These are phyloP conservation scores for Hippocampus mohnikei DNA, from an alignment of 2,113 vertebrate species.

Conservation along the genomic window DNA sequence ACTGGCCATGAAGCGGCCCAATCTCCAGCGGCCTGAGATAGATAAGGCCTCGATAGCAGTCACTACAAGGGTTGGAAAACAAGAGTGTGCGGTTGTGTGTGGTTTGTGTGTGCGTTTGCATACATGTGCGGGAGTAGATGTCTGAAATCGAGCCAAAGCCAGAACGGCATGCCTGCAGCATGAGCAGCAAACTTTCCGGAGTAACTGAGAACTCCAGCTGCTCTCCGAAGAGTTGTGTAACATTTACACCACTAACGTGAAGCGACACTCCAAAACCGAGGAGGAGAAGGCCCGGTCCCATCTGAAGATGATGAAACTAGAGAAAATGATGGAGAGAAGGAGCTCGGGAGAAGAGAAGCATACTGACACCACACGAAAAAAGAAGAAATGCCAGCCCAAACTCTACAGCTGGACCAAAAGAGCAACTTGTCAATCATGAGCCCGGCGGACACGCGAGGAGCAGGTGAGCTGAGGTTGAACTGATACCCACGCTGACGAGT, in stretches of 20 bases:
- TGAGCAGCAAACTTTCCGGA: conserved; percentile 59
- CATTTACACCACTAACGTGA: conserved; percentile 27
- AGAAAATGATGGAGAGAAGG: conserved; percentile 3
- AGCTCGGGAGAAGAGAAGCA: background rate
- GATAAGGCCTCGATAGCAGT: conserved; percentile 53
- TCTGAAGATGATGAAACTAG: conserved; percentile 31
- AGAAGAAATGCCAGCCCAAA: conserved; percentile 23
- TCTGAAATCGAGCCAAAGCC: conserved; percentile 55
- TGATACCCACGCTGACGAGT: conserved; percentile 57
- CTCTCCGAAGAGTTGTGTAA: conserved; percentile 28
- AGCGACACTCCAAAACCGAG: conserved; percentile 21
- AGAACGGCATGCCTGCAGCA: conserved; percentile 47
- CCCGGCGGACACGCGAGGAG: conserved; percentile 41
- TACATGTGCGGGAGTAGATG: conserved; percentile 43
- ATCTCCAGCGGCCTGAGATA: conserved; percentile 62
- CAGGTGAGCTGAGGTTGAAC: conserved; percentile 58
- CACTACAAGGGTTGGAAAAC: conserved; percentile 26
- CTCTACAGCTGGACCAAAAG: conserved; percentile 34
- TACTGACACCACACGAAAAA: background rate
- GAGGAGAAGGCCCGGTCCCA: conserved; percentile 11
- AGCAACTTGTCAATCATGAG: conserved; percentile 61
- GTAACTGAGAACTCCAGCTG: conserved; percentile 55
- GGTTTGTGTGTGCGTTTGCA: conserved; percentile 13
- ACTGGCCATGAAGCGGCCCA: conserved; percentile 55
- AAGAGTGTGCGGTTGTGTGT: background rate